phyloP scores from a whole-genome alignment of 2,113 vertebrate species.

The Pomatorhinus ruficollis region DNA sequence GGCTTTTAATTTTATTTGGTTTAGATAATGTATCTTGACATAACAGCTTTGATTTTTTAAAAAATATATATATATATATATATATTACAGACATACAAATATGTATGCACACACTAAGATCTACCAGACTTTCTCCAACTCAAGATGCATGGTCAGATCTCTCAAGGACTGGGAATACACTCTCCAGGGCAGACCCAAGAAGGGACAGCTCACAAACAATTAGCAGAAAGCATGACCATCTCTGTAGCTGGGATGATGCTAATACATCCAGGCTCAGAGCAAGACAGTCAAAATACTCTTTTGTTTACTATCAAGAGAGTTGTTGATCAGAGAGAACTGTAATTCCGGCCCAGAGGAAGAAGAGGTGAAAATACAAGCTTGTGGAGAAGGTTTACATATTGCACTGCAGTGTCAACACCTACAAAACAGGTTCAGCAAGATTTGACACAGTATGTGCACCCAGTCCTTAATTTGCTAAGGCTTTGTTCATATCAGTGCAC shows the following conservation, averaged over 20 bases:
- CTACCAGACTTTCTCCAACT: not conserved
- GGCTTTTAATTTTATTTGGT: not conserved
- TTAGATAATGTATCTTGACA: not conserved
- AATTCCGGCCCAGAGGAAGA: not conserved
- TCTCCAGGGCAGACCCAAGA: not conserved
- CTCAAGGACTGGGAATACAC: not conserved
- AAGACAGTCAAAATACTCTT: not conserved
- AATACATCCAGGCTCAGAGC: not conserved
- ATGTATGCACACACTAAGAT: not conserved
- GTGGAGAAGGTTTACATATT: not conserved
- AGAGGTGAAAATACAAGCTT: not conserved
- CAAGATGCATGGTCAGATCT: not conserved
- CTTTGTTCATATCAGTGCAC: not conserved
- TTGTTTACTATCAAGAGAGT: not conserved
- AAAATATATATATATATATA: not conserved
- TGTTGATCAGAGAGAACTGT: not conserved
- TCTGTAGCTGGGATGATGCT: not conserved
- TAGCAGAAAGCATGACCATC: not conserved
- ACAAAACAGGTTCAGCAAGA: not conserved
- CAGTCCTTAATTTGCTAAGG: not conserved
- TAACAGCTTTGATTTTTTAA: not conserved
- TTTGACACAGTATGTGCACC: not conserved
- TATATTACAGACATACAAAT: not conserved
- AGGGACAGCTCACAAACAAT: not conserved
- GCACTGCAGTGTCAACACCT: not conserved